phyloP scores from a whole-genome alignment of 2,888 invertebrate genomes.

The Tenthredo livida region DNA sequence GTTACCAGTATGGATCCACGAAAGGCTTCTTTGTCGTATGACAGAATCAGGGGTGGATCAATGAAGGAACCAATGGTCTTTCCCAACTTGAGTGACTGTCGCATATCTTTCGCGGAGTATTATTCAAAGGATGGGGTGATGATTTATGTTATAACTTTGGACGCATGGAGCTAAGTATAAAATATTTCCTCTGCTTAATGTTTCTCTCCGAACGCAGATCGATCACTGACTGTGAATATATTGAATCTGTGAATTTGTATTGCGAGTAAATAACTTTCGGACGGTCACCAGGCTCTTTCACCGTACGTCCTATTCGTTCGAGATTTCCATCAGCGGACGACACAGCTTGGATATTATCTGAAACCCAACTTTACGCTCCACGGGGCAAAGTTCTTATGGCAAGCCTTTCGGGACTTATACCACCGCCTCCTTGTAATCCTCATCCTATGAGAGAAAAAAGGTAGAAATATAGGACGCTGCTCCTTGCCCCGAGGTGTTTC shows the following conservation, averaged over 20 bases:
- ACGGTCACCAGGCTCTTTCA: background rate
- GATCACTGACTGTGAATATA: background rate
- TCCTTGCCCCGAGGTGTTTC: conserved; percentile 10
- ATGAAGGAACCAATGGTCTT: background rate
- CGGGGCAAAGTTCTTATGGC: conserved; percentile 31
- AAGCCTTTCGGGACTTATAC: conserved; percentile 21
- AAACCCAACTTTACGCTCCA: conserved; percentile 53
- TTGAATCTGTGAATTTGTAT: background rate
- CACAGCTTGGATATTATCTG: conserved; percentile 39
- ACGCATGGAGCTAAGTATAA: background rate
- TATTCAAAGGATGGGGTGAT: background rate
- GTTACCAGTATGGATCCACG: background rate
- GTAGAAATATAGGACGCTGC: background rate
- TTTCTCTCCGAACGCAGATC: background rate
- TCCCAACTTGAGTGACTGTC: no score
- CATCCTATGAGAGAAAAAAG: background rate
- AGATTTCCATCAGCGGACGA: conserved; percentile 44
- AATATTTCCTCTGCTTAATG: background rate
- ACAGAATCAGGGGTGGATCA: background rate
- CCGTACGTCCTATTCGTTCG: background rate
- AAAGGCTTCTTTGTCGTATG: background rate
- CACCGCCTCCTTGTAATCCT: conserved; percentile 14
- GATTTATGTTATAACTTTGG: background rate
- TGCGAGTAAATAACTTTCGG: background rate
- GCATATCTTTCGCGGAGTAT: background rate